Conservation (phyloP, 2,113 vertebrate species). For the Gracilinanus agilis region DNA sequence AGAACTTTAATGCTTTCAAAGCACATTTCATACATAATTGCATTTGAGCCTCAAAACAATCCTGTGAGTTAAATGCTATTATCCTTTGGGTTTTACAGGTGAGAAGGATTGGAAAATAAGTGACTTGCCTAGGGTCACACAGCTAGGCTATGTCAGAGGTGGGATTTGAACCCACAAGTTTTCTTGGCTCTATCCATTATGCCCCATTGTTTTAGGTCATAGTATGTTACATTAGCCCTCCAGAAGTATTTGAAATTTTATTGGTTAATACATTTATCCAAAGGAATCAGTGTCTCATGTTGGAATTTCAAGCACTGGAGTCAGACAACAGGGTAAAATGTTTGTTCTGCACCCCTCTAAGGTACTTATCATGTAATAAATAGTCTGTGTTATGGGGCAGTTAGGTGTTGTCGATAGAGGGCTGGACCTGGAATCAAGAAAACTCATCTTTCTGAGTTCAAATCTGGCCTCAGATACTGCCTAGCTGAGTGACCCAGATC, state of each 20-base stretch:
- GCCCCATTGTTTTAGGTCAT: background rate
- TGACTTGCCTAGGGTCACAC: background rate
- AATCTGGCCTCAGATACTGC: background rate
- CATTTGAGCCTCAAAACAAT: background rate
- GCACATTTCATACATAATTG: background rate
- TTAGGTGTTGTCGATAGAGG: background rate
- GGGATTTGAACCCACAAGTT: background rate
- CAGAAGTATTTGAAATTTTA: background rate
- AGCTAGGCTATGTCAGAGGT: background rate
- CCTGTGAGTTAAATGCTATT: background rate
- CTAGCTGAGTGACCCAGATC: background rate
- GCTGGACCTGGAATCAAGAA: background rate
- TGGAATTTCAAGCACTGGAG: background rate
- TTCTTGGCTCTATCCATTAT: background rate
- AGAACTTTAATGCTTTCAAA: background rate
- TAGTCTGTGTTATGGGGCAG: background rate
- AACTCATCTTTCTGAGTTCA: background rate
- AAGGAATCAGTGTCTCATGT: background rate
- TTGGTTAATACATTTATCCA: background rate
- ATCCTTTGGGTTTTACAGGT: background rate
- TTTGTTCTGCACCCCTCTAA: background rate
- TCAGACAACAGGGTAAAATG: background rate
- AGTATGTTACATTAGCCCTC: background rate
- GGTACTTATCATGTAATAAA: too few species aligned
- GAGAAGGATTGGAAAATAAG: background rate